Conservation (phyloP, 2,113 vertebrate genomes). For the Lagopus leucura region DNA sequence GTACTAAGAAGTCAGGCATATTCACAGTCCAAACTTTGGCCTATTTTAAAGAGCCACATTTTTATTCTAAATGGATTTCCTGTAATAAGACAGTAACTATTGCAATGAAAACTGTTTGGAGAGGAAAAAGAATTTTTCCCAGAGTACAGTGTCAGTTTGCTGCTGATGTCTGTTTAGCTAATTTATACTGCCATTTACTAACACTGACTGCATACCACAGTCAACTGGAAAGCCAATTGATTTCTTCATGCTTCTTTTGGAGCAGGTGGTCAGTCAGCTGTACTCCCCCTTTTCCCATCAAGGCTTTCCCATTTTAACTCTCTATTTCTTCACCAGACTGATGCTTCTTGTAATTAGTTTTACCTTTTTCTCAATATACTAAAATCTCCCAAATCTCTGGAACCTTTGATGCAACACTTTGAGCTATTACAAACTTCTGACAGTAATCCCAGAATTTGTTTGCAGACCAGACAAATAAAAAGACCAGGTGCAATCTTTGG, state of each 20-base stretch:
- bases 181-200: not conserved
- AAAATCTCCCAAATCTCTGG: not conserved
- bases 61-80: not conserved
- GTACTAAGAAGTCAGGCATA: not conserved
- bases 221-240: not conserved
- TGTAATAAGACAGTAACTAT: not conserved
- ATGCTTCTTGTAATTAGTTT: not conserved
- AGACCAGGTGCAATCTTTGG: not conserved
- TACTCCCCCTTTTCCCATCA: not conserved
- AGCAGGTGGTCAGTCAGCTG: not conserved
- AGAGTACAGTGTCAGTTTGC: not conserved
- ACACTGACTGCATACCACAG: not conserved
- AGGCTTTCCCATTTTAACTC: not conserved
- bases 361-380: not conserved
- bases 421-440: not conserved
- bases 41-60: not conserved
- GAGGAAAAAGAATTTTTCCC: not conserved
- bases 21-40: not conserved
- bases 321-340: not conserved
- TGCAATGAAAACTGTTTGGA: not conserved
- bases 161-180: not conserved
- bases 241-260: not conserved
- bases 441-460: not conserved
- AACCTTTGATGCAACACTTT: not conserved
- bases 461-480: not conserved